phyloP scores from a whole-genome alignment of 2,888 invertebrate species.

The Camptogramma bilineatum region DNA sequence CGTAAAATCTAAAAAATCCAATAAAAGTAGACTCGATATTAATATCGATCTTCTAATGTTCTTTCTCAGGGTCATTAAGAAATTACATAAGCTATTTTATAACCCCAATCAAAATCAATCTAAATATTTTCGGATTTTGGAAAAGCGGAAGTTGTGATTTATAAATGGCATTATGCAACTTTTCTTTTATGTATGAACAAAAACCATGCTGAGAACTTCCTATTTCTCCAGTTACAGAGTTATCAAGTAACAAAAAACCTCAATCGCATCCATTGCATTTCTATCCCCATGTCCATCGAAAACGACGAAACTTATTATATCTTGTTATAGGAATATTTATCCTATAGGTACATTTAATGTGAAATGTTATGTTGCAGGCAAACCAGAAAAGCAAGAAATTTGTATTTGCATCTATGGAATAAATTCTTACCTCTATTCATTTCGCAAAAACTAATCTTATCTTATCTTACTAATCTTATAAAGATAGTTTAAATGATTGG shows the following conservation, averaged over 20 bases:
- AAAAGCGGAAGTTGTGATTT: constrained; percentile 29
- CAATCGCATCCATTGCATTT: no score
- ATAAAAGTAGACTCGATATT: neutral
- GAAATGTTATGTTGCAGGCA: no score
- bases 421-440: no score
- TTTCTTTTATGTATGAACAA: constrained; percentile 1
- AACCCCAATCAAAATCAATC: constrained; percentile 8
- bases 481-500: no score
- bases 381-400: no score
- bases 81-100: constrained; percentile 18
- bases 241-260: neutral
- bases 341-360: no score
- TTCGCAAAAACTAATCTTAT: no score
- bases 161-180: constrained; percentile 10
- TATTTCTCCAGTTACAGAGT: neutral
- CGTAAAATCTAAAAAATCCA: neutral
- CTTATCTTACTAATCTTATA: no score
- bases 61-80: constrained; percentile 12
- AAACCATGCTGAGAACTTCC: constrained; percentile 9
- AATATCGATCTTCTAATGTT: neutral
- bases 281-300: no score
- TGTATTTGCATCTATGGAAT: no score
- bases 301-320: neutral
- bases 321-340: no score
- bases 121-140: constrained; percentile 20